Evolutionary conservation across 2,888 invertebrate genomes (phyloP).

Genomic region (Julus scandinavius): DNA sequence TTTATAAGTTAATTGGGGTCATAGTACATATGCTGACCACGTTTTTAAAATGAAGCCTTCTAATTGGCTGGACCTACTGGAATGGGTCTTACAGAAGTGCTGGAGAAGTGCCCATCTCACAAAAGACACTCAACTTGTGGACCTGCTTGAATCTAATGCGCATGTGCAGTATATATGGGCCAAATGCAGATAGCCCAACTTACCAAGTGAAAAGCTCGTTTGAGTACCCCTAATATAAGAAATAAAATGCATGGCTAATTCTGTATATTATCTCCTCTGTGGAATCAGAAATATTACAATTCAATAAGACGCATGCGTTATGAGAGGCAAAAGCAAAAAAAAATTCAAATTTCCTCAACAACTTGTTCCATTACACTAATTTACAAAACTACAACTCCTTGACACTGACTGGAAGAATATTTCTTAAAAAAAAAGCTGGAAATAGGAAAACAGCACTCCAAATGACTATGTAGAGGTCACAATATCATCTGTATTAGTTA

Average conservation of each 20-base stretch:
- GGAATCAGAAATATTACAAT: background rate
- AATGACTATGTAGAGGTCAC: background rate
- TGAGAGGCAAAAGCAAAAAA: background rate
- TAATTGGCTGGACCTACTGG: too few relatives aligned
- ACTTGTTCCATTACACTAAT: background rate
- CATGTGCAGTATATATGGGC: too few relatives aligned
- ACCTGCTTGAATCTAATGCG: too few relatives aligned
- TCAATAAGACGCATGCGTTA: background rate
- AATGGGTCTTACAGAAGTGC: too few relatives aligned
- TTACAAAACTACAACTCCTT: background rate
- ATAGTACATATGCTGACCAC: too few relatives aligned
- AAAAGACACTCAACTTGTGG: too few relatives aligned
- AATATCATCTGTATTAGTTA: background rate
- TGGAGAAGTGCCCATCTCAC: too few relatives aligned
- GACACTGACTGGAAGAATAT: constrained; percentile 40
- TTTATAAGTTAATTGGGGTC: too few relatives aligned
- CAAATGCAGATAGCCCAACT: too few relatives aligned
- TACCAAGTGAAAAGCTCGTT: too few relatives aligned
- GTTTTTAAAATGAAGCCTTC: too few relatives aligned
- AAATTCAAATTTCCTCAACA: background rate
- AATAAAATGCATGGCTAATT: background rate
- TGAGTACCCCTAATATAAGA: background rate
- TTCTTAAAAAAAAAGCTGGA: background rate
- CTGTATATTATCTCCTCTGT: too few relatives aligned
- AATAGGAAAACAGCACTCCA: constrained; percentile 20